Base-by-base conservation (phyloP, 2,888 invertebrate species). In the Petrolisthes cinctipes region DNA sequence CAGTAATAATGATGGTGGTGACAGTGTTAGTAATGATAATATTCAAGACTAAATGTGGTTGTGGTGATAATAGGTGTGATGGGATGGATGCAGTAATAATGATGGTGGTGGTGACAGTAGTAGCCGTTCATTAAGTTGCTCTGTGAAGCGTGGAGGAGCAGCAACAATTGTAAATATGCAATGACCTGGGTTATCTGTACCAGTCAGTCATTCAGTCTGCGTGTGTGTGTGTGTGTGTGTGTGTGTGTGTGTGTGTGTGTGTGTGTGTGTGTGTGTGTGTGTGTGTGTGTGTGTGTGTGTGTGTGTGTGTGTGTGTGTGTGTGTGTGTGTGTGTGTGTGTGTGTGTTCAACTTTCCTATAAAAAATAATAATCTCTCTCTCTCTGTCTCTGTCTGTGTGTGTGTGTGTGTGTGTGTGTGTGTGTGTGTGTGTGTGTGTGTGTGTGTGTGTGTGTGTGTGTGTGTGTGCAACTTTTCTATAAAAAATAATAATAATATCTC, bases 221-320 rank as follows among this genome's bases (percentile, higher is more conserved):
- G n/a, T n/a, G n/a, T n/a, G n/a, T n/a, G n/a, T n/a, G n/a, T n/a
- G n/a, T n/a, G n/a, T n/a, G n/a, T n/a, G n/a, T n/a, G n/a, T n/a
- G n/a, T n/a, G n/a, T 61, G 61, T 37, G 11, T 37, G 61, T 82
- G 61, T 37, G 1, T 37, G 66, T 66, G 66, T 66, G 66, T 82
- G 17, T 82, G 20, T 82, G 66, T 66, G 23, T 66, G 6, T 37
- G 66, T 61, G 51, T 66, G 66, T 66, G 66, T 82, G 5, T 61
- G 61, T 61, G 66, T 66, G 51, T 82, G 23, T 82, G 66, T 82
- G 82, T 79, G 79, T 79, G 78, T 78, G 78, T 78, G 78, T 78
- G 78, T 78, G 78, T 78, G 51, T 37, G 23, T 5, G 5, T 5
- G 5, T 78, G 23, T 51, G 5, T 9, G 78, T 5, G 23, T 23